Conservation (phyloP, 2,888 invertebrate species). For the Tanytarsus gracilentus region DNA sequence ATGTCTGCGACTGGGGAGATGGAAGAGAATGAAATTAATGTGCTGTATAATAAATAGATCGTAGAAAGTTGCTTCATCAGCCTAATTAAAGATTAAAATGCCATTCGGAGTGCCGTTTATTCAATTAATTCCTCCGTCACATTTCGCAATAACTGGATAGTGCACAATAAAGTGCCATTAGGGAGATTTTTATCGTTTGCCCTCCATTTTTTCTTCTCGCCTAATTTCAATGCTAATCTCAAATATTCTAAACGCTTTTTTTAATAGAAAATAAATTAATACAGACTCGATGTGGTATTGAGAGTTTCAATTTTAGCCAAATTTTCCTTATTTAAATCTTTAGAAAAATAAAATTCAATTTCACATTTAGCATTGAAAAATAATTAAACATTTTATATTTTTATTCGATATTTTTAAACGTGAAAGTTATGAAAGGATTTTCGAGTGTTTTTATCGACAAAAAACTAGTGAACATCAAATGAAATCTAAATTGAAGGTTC, state of each 20-base stretch:
- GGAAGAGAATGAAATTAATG: slow-evolving; percentile 2
- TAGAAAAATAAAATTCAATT: no score
- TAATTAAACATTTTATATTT: slow-evolving; percentile 9
- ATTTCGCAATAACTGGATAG: neutral
- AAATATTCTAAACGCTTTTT: neutral
- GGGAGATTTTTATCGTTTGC: slow-evolving; percentile 21
- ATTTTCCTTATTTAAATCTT: no score
- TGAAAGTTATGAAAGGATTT: no score
- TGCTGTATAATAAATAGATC: slow-evolving; percentile 16
- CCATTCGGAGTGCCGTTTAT: slow-evolving; percentile 27
- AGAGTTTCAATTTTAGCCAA: no score
- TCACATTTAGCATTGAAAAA: no score
- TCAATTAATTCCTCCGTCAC: neutral
- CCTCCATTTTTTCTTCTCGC: neutral
- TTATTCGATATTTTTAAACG: no score
- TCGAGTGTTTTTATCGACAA: no score
- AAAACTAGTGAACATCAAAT: no score
- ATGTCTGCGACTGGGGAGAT: no score
- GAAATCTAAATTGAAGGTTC: no score
- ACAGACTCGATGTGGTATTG: no score
- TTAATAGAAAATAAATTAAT: slow-evolving; percentile 13
- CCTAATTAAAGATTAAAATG: slow-evolving; percentile 29
- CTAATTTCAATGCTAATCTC: slow-evolving; percentile 9
- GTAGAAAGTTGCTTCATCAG: slow-evolving; percentile 27
- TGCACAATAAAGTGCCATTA: slow-evolving; percentile 22